Evolutionary conservation across 2,888 invertebrate species (phyloP).

Genomic region (Capitulum mitella): DNA sequence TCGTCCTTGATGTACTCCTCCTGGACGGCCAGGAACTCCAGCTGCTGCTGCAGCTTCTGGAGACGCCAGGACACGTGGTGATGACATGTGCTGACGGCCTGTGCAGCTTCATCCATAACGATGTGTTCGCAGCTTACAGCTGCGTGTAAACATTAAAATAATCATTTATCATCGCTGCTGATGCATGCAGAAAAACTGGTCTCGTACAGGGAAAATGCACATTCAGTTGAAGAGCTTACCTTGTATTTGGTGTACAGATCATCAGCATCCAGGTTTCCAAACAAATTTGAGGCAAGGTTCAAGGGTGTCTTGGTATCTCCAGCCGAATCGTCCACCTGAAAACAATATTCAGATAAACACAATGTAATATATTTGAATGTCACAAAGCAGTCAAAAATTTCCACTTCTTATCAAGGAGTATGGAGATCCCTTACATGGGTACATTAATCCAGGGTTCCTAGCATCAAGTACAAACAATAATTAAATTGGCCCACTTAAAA

Average conservation of each 20-base stretch:
- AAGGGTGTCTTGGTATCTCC: slow-evolving; percentile 50
- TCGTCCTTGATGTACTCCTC: slow-evolving; percentile 99
- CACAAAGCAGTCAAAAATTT: slow-evolving; percentile 35
- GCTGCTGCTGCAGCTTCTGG: slow-evolving; percentile 87
- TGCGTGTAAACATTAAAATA: background rate
- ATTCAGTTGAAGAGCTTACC: slow-evolving; percentile 56
- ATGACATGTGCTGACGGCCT: background rate
- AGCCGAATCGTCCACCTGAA: slow-evolving; percentile 57
- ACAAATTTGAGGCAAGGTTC: slow-evolving; percentile 29
- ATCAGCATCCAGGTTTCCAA: slow-evolving; percentile 65
- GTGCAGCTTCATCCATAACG: background rate
- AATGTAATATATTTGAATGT: slow-evolving; percentile 39
- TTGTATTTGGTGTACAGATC: slow-evolving; percentile 94
- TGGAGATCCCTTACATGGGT: too few species aligned
- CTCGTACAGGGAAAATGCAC: background rate
- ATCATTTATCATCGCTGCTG: too few species aligned
- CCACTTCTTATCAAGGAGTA: background rate
- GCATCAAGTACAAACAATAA: background rate
- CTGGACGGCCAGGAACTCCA: slow-evolving; percentile 96
- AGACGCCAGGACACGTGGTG: slow-evolving; percentile 42
- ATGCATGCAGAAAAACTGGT: background rate
- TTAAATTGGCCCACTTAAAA: background rate
- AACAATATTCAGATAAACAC: slow-evolving; percentile 30
- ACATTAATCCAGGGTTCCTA: too few species aligned
- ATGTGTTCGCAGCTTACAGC: background rate